These are phyloP conservation scores for Agonopterix arenella DNA, from an alignment of 2,888 invertebrate species.

Conservation along the genomic window DNA sequence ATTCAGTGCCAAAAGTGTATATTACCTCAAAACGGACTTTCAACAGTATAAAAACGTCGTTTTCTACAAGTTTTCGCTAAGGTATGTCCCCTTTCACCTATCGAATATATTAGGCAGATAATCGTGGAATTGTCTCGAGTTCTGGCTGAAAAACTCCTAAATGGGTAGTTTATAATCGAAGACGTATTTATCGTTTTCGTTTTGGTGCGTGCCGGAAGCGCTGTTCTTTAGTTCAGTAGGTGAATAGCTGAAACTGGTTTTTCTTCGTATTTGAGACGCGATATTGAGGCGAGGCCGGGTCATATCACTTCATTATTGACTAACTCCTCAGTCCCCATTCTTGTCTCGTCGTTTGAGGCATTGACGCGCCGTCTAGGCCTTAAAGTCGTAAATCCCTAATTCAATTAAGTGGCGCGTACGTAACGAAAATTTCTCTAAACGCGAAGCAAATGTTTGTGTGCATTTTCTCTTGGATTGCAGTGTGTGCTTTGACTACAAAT, in stretches of 20 bases:
- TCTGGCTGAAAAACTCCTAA: background rate
- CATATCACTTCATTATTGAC: constrained; percentile 41
- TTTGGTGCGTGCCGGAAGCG: constrained; percentile 41
- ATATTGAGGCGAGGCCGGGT: constrained; percentile 35
- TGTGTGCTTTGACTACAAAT: constrained; percentile 22
- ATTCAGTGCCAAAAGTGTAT: constrained; percentile 42
- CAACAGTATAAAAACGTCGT: constrained; percentile 31
- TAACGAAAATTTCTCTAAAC: constrained; percentile 15
- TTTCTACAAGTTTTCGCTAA: constrained; percentile 40
- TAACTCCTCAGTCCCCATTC: constrained; percentile 33
- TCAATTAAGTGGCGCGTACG: constrained; percentile 38
- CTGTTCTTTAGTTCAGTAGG: constrained; percentile 58
- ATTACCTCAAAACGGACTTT: constrained; percentile 28
- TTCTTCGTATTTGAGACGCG: constrained; percentile 33
- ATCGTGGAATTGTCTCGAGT: constrained; percentile 29
- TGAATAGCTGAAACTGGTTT: constrained; percentile 59
- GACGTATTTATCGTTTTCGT: background rate
- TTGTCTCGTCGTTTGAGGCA: constrained; percentile 11
- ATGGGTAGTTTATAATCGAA: background rate
- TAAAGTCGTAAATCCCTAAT: constrained; percentile 28
- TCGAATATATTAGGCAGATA: constrained; percentile 49
- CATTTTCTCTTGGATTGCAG: constrained; percentile 45
- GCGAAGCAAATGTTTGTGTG: constrained; percentile 23
- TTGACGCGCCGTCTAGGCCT: background rate
- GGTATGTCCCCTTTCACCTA: constrained; percentile 74